A percentile compares a stretch with the other conserved stretches of the same genome.
Conservation (phyloP, 2,113 vertebrate species). For the Chaetops frenatus region DNA sequence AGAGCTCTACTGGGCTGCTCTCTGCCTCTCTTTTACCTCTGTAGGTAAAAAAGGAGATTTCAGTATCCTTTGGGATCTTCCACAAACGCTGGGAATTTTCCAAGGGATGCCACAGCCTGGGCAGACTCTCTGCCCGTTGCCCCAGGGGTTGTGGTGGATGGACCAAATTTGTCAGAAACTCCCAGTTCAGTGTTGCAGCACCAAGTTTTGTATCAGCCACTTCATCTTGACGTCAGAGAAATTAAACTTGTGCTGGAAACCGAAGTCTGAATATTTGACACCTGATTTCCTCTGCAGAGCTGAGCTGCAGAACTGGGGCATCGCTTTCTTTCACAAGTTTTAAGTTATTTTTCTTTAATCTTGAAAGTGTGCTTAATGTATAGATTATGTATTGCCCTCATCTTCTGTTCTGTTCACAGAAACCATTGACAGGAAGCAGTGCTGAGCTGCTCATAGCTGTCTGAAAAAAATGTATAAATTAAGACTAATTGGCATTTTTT, state of each 20-base stretch:
- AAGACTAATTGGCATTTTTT: not conserved
- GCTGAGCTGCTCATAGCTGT: not conserved
- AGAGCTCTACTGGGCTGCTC: not conserved
- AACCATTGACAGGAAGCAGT: not conserved
- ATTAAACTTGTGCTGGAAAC: not conserved
- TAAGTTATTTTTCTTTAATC: not conserved
- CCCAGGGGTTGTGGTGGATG: not conserved
- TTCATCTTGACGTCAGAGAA: constrained; percentile 18
- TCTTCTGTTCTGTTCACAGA: not conserved
- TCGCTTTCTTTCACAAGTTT: not conserved
- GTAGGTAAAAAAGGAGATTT: not conserved
- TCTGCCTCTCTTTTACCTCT: not conserved
- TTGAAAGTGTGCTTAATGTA: not conserved
- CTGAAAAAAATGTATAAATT: not conserved
- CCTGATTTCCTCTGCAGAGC: not conserved
- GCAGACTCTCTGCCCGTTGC: not conserved
- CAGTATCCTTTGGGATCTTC: not conserved
- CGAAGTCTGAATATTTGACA: not conserved
- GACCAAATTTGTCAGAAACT: constrained; percentile 4
- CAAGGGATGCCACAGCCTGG: not conserved
- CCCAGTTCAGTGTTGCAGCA: not conserved
- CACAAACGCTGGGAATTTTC: not conserved
- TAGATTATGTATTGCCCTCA: not conserved
- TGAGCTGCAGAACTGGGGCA: constrained; percentile 5
- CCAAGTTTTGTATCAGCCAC: not conserved